Conservation (phyloP, 2,113 vertebrate species). For the Ibidorhyncha struthersii region DNA sequence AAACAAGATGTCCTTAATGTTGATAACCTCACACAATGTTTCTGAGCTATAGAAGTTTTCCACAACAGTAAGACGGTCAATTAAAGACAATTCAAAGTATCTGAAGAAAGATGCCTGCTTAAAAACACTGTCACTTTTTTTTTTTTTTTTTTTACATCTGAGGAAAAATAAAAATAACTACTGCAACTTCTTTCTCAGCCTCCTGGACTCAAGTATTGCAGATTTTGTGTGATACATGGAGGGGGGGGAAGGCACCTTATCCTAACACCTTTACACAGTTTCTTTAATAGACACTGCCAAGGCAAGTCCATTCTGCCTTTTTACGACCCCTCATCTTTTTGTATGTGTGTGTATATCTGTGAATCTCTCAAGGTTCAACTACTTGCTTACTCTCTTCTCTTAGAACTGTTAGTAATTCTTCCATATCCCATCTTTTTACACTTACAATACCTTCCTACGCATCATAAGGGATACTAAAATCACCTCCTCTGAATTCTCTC, state of each 20-base stretch:
- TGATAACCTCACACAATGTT: conserved; percentile 7
- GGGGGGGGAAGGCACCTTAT: background rate
- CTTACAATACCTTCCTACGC: background rate
- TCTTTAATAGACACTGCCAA: background rate
- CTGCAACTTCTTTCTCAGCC: background rate
- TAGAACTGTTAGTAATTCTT: background rate
- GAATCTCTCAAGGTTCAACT: background rate
- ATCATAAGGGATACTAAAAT: background rate
- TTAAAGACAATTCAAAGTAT: background rate
- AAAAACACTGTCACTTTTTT: background rate
- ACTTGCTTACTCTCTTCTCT: background rate
- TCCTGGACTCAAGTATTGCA: background rate
- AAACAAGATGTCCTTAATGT: conserved; percentile 2
- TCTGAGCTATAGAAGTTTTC: background rate
- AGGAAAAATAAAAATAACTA: background rate
- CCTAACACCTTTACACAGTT: background rate
- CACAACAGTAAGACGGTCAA: background rate
- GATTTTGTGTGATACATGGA: fast-evolving
- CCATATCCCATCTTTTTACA: background rate
- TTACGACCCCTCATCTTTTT: background rate
- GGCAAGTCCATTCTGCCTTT: background rate
- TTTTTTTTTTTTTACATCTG: background rate
- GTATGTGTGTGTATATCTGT: fast-evolving
- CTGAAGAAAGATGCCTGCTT: background rate
- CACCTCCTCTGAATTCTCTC: background rate